A percentile compares a stretch with the other conserved stretches of the same genome.
These are phyloP conservation scores for Chrysomallon squamiferum DNA, from an alignment of 1,140 invertebrate genomes.

Conservation along the genomic window DNA sequence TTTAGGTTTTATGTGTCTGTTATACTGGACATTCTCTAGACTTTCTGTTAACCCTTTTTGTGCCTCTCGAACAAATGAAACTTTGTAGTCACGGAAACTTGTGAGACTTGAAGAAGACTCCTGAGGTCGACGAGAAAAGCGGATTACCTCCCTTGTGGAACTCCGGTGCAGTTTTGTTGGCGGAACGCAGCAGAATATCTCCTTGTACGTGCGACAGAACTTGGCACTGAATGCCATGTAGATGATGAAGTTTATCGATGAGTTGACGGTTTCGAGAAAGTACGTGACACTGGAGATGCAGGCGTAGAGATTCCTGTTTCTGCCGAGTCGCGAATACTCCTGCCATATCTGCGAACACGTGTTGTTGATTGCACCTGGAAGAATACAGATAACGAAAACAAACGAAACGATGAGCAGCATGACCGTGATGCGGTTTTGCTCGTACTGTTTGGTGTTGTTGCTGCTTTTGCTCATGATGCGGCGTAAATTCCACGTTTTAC, in stretches of 20 bases:
- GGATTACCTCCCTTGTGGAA: conserved; percentile 12
- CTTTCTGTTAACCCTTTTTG: background rate
- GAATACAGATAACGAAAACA: conserved; percentile 47
- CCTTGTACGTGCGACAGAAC: conserved; percentile 43
- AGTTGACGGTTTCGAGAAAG: conserved; percentile 50
- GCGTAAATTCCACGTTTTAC: conserved; percentile 32
- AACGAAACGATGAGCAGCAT: conserved; percentile 51
- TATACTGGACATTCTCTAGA: background rate
- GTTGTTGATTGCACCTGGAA: conserved; percentile 50
- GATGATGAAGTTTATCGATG: conserved; percentile 53
- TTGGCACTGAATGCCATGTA: conserved; percentile 53
- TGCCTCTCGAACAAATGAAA: background rate
- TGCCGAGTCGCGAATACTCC: conserved; percentile 37
- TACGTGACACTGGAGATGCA: conserved; percentile 41
- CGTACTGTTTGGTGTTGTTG: conserved; percentile 19
- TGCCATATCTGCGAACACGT: conserved; percentile 27
- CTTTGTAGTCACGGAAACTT: conserved; percentile 4
- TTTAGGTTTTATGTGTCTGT: background rate
- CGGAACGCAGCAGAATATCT: conserved; percentile 47
- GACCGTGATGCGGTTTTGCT: conserved; percentile 47
- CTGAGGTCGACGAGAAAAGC: conserved; percentile 8
- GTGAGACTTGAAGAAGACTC: conserved; percentile 12
- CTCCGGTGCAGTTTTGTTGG: background rate
- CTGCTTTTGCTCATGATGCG: conserved; percentile 25
- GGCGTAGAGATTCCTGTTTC: conserved; percentile 34